Base-by-base conservation (phyloP, 2,888 invertebrate genomes). In the Therioaphis trifolii region DNA sequence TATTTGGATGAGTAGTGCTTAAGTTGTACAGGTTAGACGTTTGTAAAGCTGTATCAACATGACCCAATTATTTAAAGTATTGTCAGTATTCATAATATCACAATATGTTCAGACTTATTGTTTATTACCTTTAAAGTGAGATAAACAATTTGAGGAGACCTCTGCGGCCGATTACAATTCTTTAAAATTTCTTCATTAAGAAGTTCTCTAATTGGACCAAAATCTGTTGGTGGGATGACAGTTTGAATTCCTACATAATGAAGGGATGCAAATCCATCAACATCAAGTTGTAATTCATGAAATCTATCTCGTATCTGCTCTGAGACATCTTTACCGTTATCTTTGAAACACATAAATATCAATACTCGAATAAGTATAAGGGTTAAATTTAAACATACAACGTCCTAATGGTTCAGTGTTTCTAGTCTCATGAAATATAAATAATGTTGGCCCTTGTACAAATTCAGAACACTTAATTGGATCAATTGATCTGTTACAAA, bases 351-450 rank as follows among this genome's bases (percentile, higher is more conserved):
- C n/a, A 74, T 79, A 74, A 74, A 85, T 80, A 63, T 43, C 77
- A 78, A 86, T 75, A 86, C 86, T 84, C 77, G 78, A 85, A 85
- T 86, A 75, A 27, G n/a, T 68, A 75, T 61, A 75, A 84, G 24
- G 21, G 35, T 66, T 43, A 75, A 35, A 1, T 61, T 21, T 58
- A 43, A 79, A 66, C 79, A 52, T 88, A 91, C 92, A 90, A 86
- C 90, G 90, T 85, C 90, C 89, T 80, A 94, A 88, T 12, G 93
- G 92, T 86, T 91, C 91, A 18, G 94, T 95, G 87, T 94, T 91
- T 75, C 90, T 90, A 0, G 95, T 94, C 89, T 95, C 95, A 88
- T 95, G 95, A 89, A 94, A 94, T 85, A 95, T 92, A 84, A 95
- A 91, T 43, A 95, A 91, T 85, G 93, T 92, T 58, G 95, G 95